Base-by-base conservation (phyloP, 2,797 vertebrate species). In the Darevskia mixta region DNA sequence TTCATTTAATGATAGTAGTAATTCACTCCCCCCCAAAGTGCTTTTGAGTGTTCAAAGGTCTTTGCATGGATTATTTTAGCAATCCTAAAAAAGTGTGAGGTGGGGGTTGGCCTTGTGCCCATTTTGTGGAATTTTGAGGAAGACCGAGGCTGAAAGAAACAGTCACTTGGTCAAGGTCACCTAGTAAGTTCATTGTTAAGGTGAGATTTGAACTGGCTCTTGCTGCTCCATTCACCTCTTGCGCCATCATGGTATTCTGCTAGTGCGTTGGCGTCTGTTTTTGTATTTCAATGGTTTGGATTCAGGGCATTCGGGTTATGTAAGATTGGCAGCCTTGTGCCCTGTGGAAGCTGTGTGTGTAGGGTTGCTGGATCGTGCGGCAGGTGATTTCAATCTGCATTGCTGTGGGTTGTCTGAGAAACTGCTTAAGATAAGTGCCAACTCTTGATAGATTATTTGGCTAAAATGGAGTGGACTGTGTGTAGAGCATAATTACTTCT, bases 401-500 rank as follows among this genome's bases (percentile, higher is more conserved):
- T 79, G 45, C 64, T 83, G 27, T 79, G 18, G 20, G 38, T n/a
- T 61, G 38, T 32, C 64, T 78, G 25, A 78, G 66, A 41, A 13
- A 69, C 29, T 41, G 77, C 66, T 55, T 58, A 79, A 79, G 76
- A 55, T 35, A 79, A 79, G 72, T 43, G 61, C 43, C 18, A 27
- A 76, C 35, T 8, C 15, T 58, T 82, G 41, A 81, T 55, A 67
- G 67, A 66, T 80, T 64, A 78, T 79, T 84, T 85, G 27, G 25
- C 88, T 81, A 49, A 85, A 66, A 75, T 89, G 32, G 41, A 76
- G 80, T 82, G 83, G 61, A 58, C 11, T 58, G 25, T 29, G 38
- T 69, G 13, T 89, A 89, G 32, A 35, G 29, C 76, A 75, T 76
- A 89, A 85, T 76, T 75, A 85, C 61, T 69, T 23, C 27, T 80